phyloP scores from a whole-genome alignment of 2,797 vertebrate genomes.

The Pampus argenteus region DNA sequence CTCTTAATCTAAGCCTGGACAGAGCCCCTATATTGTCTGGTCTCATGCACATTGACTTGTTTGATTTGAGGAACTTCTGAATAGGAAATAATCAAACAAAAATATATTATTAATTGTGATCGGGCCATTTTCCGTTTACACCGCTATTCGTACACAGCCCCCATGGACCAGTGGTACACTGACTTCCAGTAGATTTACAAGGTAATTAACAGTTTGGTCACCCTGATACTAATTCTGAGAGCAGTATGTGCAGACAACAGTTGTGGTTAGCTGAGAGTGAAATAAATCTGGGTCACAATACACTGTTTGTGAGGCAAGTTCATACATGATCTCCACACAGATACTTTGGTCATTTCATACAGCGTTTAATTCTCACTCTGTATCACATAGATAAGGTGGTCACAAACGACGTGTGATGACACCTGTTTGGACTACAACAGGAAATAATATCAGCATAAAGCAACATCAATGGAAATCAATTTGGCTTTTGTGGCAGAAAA shows the following conservation, averaged over 20 bases:
- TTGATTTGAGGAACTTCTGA: not conserved
- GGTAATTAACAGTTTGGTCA: not conserved
- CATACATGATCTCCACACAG: not conserved
- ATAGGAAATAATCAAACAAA: too few species aligned
- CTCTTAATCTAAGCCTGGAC: not conserved
- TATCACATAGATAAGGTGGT: not conserved
- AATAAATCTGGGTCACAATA: slow-evolving; percentile 9
- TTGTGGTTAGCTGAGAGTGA: not conserved
- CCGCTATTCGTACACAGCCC: too few species aligned
- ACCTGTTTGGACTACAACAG: not conserved
- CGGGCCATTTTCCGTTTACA: too few species aligned
- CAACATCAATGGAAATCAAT: not conserved
- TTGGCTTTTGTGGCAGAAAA: not conserved
- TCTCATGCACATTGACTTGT: not conserved
- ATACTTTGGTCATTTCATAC: not conserved
- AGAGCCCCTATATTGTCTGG: not conserved
- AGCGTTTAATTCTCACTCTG: not conserved
- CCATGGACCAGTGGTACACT: not conserved
- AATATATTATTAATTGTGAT: not conserved
- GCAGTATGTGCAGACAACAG: not conserved
- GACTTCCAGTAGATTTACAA: not conserved
- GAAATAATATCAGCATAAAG: not conserved
- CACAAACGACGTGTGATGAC: not conserved
- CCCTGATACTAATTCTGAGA: not conserved
- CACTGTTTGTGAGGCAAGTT: not conserved